Percentiles rank a stretch among this genome's conserved stretches.
phyloP scores from a whole-genome alignment of 2,113 vertebrate genomes.

The Saccopteryx leptura region DNA sequence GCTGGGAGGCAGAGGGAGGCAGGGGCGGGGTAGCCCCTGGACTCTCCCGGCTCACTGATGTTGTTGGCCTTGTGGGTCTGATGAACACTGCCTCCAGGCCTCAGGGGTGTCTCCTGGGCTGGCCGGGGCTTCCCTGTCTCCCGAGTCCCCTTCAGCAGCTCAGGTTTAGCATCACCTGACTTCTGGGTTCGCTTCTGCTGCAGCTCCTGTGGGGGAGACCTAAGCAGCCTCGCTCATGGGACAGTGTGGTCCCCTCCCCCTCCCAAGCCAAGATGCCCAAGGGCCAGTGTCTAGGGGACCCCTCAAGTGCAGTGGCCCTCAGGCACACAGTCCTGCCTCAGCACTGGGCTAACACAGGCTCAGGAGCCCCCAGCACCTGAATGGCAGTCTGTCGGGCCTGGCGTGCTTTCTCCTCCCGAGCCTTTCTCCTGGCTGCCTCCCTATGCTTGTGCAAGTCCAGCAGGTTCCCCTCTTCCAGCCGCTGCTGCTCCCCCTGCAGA shows the following conservation, averaged over 20 bases:
- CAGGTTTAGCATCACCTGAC: constrained; percentile 69
- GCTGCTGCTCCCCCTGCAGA: constrained; percentile 90
- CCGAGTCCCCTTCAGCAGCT: constrained; percentile 71
- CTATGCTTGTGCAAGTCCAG: constrained; percentile 87
- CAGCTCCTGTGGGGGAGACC: constrained; percentile 89
- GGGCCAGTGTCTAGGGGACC: not conserved
- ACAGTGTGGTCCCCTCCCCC: not conserved
- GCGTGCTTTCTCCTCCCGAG: constrained; percentile 95
- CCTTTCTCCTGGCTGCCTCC: constrained; percentile 90
- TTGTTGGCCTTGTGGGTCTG: constrained; percentile 91
- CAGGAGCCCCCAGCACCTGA: constrained; percentile 87
- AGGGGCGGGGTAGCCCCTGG: not conserved
- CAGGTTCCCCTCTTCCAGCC: constrained; percentile 83
- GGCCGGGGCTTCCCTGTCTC: constrained; percentile 83
- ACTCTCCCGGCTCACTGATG: constrained; percentile 85
- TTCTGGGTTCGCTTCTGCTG: constrained; percentile 93
- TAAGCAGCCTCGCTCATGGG: not conserved
- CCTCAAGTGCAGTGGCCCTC: not conserved
- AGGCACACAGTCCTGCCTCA: not conserved
- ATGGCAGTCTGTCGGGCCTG: constrained; percentile 92
- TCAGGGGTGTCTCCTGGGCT: constrained; percentile 72
- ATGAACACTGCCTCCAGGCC: constrained; percentile 29
- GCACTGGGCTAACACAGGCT: fast-evolving
- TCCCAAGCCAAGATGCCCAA: not conserved
- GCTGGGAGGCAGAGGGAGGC: fast-evolving